Evolutionary conservation across 2,113 vertebrate genomes (phyloP).

Genomic region (Axis porcinus): DNA sequence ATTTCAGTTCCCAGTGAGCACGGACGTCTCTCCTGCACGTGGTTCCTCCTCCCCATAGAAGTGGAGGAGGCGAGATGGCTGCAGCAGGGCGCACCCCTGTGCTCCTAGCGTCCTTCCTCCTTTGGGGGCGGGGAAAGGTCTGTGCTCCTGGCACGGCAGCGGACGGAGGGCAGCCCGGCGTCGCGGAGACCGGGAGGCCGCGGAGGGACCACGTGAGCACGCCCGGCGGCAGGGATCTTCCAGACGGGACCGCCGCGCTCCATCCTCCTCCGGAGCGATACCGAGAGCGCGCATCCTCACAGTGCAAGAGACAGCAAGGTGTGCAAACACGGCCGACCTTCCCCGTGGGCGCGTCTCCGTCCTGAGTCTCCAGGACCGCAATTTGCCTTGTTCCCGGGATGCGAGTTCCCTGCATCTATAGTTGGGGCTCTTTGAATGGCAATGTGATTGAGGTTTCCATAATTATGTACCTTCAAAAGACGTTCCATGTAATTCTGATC

Average conservation of each 20-base stretch:
- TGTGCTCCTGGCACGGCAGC: not conserved
- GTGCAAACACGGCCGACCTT: not conserved
- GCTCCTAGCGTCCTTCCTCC: not conserved
- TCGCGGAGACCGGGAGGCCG: not conserved
- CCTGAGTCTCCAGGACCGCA: not conserved
- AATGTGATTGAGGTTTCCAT: constrained; percentile 68
- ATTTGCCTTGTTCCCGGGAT: not conserved
- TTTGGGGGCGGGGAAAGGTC: too few species aligned
- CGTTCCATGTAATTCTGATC: constrained; percentile 80
- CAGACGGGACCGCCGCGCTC: accelerated
- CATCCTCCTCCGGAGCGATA: not conserved
- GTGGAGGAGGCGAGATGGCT: not conserved
- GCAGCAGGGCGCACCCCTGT: not conserved
- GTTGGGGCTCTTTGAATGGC: constrained; percentile 69
- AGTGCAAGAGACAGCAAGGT: not conserved
- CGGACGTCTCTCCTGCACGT: not conserved
- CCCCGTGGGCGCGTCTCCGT: not conserved
- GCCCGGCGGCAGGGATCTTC: too few species aligned
- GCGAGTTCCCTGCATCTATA: constrained; percentile 54
- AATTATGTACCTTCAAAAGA: constrained; percentile 82
- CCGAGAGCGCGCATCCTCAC: not conserved
- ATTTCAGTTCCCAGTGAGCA: not conserved
- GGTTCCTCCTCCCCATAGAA: not conserved
- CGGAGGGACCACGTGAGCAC: accelerated
- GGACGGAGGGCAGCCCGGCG: not conserved